Percentiles rank a stretch among this genome's conserved stretches.
phyloP scores from a whole-genome alignment of 2,797 vertebrate species.

The Prionace glauca region DNA sequence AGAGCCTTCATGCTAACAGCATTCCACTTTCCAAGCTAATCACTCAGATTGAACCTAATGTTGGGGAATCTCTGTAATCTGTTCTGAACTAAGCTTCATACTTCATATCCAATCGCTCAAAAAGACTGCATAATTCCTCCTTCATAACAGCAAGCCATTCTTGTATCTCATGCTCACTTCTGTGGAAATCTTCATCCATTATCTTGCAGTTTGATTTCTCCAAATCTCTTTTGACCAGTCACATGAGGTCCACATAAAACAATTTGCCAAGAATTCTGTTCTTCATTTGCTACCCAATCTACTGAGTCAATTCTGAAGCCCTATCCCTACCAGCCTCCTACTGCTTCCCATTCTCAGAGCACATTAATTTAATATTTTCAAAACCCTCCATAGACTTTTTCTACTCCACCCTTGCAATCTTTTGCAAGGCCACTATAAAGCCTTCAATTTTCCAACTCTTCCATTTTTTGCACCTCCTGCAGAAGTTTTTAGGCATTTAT shows the following conservation, averaged over 20 bases:
- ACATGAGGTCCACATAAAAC: background rate
- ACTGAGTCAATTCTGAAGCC: background rate
- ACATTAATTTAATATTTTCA: background rate
- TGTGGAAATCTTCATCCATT: background rate
- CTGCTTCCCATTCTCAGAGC: background rate
- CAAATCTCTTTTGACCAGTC: background rate
- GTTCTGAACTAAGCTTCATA: background rate
- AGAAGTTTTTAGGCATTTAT: background rate
- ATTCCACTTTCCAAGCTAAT: background rate
- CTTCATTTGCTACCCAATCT: background rate
- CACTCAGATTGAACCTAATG: background rate
- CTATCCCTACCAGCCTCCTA: background rate
- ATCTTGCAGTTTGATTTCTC: background rate
- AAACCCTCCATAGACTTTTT: background rate
- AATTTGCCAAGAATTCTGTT: background rate
- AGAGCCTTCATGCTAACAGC: background rate
- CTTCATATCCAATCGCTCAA: background rate
- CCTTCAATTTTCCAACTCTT: background rate
- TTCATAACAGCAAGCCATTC: background rate
- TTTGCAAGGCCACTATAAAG: background rate
- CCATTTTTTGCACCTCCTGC: too few relatives aligned
- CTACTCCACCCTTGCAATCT: background rate
- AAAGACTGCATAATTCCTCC: background rate
- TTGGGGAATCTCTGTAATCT: background rate
- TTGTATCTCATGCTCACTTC: background rate